Conservation (phyloP, 2,888 invertebrate genomes). For the Tinea semifulvella region DNA sequence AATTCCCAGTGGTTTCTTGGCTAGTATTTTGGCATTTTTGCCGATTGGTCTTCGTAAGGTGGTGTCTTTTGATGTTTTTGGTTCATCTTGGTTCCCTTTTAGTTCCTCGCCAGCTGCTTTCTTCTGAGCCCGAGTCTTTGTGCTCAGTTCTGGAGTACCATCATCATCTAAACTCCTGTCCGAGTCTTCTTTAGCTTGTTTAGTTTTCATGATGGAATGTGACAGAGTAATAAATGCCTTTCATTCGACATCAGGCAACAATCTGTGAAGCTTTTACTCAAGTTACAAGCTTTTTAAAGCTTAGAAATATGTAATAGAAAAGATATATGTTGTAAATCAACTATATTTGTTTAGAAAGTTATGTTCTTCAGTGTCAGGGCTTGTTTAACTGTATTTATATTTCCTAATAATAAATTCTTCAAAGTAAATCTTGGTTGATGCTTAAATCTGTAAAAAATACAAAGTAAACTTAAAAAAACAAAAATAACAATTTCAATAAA, state of each 20-base stretch:
- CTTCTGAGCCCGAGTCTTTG: conserved; percentile 58
- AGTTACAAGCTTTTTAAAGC: conserved; percentile 2
- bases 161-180: conserved; percentile 58
- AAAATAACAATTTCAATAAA: neutral
- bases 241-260: conserved; percentile 55
- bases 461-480: no score
- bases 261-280: neutral
- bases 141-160: conserved; percentile 36
- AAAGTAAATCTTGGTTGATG: no score
- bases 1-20: conserved; percentile 55
- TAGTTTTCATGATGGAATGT: conserved; percentile 66
- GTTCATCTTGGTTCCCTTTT: conserved; percentile 45
- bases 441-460: no score
- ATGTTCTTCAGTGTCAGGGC: no score
- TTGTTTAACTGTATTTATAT: no score
- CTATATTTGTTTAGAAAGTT: no score
- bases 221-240: conserved; percentile 51
- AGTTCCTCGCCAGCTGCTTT: conserved; percentile 56
- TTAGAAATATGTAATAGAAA: no score
- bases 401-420: no score
- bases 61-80: conserved; percentile 52
- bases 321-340: no score
- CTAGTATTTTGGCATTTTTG: conserved; percentile 39
- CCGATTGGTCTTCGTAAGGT: conserved; percentile 33
- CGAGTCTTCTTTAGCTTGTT: conserved; percentile 53